Conservation (phyloP, 2,888 invertebrate genomes). For the Pheosia tremula region DNA sequence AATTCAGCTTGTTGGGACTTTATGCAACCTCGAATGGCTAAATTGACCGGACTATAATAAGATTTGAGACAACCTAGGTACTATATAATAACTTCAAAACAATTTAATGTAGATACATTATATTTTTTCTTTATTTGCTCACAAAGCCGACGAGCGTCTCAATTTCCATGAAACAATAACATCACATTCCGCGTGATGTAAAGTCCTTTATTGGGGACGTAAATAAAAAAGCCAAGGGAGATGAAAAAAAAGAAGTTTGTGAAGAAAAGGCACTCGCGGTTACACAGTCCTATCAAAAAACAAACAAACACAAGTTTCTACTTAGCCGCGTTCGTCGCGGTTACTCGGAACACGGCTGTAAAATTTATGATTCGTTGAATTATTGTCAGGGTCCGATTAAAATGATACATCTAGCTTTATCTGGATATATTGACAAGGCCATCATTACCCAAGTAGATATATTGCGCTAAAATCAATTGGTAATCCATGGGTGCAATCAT, state of each 20-base stretch:
- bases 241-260: conserved; percentile 58
- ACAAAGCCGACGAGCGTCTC: conserved; percentile 54
- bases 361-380: conserved; percentile 81
- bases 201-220: conserved; percentile 76
- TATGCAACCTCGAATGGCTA: too few species aligned
- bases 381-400: conserved; percentile 48
- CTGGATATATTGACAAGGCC: neutral
- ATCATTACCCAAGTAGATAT: neutral
- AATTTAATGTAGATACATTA: too few species aligned
- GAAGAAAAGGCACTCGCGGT: conserved; percentile 74
- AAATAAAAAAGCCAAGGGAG: conserved; percentile 58
- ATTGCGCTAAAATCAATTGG: too few species aligned
- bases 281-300: conserved; percentile 82
- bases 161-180: conserved; percentile 77
- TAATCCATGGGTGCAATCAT: too few species aligned
- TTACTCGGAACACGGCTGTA: conserved; percentile 74
- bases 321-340: conserved; percentile 72
- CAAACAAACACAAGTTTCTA: conserved; percentile 79
- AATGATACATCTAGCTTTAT: neutral
- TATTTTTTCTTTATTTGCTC: conserved; percentile 23
- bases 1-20: too few species aligned
- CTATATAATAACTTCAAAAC: too few species aligned
- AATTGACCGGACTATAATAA: too few species aligned
- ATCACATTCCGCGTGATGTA: conserved; percentile 55
- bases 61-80: too few species aligned